phyloP scores from a whole-genome alignment of 64 coral and sea anemone species.

The Platygyra sinensis region DNA sequence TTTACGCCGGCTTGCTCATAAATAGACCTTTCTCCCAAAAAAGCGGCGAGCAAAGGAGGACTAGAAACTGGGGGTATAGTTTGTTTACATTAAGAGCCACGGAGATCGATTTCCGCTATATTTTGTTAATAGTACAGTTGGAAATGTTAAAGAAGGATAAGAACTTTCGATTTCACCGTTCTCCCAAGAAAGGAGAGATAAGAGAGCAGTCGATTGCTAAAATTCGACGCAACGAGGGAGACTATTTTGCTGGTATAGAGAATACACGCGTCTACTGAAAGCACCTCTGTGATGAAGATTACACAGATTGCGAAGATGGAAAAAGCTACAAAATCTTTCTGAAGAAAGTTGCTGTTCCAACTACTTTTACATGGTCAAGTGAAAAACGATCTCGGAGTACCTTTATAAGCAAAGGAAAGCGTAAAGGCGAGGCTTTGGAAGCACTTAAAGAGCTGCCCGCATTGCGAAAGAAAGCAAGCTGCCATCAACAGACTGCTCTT shows the following conservation, averaged over 20 bases:
- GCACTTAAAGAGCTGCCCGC: not conserved
- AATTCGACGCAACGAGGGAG: too few species aligned
- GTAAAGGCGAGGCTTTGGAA: not conserved
- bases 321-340: not conserved
- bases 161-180: conserved; percentile 14
- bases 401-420: not conserved
- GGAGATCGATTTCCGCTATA: too few species aligned
- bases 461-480: not conserved
- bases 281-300: not conserved
- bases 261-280: conserved; percentile 1
- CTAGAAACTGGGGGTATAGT: too few species aligned
- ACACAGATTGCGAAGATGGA: not conserved
- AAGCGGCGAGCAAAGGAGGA: too few species aligned
- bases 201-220: not conserved
- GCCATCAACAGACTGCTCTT: not conserved
- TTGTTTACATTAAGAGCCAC: too few species aligned
- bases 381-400: conserved; percentile 5
- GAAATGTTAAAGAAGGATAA: conserved; percentile 38
- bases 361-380: not conserved
- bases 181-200: not conserved
- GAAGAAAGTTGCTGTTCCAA: conserved; percentile 7
- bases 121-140: too few species aligned
- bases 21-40: too few species aligned
- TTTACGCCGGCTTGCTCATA: too few species aligned
- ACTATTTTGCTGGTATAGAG: not conserved